Evolutionary conservation across 2,797 vertebrate genomes (phyloP).

Genomic region (Astyanax mexicanus): DNA sequence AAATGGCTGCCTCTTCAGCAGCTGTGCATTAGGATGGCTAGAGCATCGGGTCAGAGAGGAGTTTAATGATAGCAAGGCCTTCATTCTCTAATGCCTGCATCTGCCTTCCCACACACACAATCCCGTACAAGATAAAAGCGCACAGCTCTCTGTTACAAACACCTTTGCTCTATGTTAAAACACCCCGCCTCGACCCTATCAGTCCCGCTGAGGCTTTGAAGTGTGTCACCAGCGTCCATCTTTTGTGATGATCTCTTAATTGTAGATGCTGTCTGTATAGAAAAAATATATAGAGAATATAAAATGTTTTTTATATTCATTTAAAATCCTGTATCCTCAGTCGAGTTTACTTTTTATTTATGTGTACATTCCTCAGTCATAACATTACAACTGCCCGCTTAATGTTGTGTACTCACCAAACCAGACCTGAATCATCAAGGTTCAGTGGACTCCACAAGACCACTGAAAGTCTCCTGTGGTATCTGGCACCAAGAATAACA

Average conservation of each 20-base stretch:
- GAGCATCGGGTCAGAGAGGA: conserved; percentile 56
- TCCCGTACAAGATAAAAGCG: conserved; percentile 46
- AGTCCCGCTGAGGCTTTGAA: conserved; percentile 31
- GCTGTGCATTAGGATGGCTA: conserved; percentile 38
- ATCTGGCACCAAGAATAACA: too few species aligned
- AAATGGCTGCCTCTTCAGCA: conserved; percentile 47
- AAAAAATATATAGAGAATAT: too few species aligned
- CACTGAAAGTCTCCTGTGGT: too few species aligned
- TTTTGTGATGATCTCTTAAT: conserved; percentile 27
- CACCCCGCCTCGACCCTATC: conserved; percentile 32
- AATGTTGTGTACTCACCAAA: too few species aligned
- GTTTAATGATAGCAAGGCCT: conserved; percentile 58
- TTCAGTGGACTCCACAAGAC: too few species aligned
- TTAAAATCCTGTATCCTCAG: background rate
- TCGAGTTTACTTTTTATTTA: background rate
- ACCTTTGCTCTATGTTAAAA: conserved; percentile 48
- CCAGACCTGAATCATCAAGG: too few species aligned
- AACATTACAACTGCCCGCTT: too few species aligned
- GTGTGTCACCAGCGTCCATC: conserved; percentile 15
- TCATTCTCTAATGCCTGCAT: conserved; percentile 49
- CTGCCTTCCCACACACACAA: conserved; percentile 45
- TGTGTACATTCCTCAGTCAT: too few species aligned
- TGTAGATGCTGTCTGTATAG: background rate
- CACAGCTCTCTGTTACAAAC: conserved; percentile 17
- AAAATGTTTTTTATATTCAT: too few species aligned